Base-by-base conservation (phyloP, 2,797 vertebrate genomes). In the Distichodus sexfasciatus region DNA sequence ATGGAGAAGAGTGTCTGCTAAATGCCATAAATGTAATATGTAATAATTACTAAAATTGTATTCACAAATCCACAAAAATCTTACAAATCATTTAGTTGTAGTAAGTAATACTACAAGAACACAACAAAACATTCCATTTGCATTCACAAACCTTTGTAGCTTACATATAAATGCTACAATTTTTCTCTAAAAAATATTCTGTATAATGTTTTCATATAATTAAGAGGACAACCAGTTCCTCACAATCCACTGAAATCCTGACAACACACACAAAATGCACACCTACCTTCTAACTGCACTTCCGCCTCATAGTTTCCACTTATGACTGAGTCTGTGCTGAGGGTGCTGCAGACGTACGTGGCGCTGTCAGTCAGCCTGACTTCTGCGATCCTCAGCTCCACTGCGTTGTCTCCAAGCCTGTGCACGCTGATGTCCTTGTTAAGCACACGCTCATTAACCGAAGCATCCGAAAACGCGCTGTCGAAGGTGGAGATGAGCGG, bases 401-500 rank as follows among this genome's bases (percentile, higher is more conserved):
- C 94, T 9, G 87, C 80, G 1, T 88, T 88, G 36, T 96, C 94
- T 12, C 72, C 44, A 0, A 91, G 76, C 40, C 94, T 84, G 66
- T 83, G 67, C 74, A 97, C 47, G 0, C 84, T 82, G 48, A 98
- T 90, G 76, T 95, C 92, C 0, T 88, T 89, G 0, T 82, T 84
- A 3, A 77, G 83, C 2, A 97, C 89, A 0, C 95, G 92, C 10
- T 87, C 88, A 36, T 79, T 86, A 74, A 93, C 85, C 8, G 83
- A 61, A n/a, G 62, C 3, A 69, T 94, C 87, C 0, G 94, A 86
- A 88, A 92, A 99, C 0, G 58, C 6, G n/a, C 58, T 6, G 17
- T 99, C 96, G 58, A 96, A 94, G 38, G 95, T 96, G 79, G 96
- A 98, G 78, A 96, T 91, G 3, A 98, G 87, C 46, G 89, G 83